These are phyloP conservation scores for Manis crassicaudata DNA, from an alignment of 2,797 vertebrate genomes.

Conservation along the genomic window DNA sequence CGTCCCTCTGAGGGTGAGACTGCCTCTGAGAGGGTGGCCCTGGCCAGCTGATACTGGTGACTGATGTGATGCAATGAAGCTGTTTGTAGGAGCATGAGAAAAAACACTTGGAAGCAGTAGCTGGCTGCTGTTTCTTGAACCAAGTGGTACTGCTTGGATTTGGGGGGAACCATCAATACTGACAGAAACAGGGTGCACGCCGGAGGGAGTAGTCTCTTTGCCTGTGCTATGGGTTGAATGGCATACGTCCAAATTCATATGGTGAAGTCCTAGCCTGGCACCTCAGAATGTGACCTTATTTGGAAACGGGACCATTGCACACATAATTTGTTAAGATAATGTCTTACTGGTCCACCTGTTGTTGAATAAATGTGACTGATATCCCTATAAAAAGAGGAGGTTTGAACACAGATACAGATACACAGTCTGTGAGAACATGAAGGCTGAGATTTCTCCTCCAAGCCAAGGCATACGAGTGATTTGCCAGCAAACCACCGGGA, in stretches of 20 bases:
- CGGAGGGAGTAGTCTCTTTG: not conserved
- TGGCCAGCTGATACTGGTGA: not conserved
- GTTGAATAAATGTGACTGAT: too few relatives aligned
- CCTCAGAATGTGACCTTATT: not conserved
- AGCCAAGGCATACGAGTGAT: not conserved
- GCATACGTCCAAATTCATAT: accelerated
- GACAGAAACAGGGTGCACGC: not conserved
- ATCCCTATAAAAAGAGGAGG: not conserved
- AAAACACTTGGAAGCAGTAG: not conserved
- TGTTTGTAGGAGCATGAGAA: not conserved
- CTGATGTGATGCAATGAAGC: not conserved
- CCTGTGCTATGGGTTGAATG: not conserved
- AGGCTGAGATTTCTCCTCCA: not conserved
- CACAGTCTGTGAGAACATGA: not conserved
- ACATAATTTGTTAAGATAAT: not conserved
- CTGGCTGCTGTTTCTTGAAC: not conserved
- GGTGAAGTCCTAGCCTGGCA: not conserved
- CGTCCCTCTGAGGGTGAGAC: not conserved
- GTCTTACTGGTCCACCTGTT: too few relatives aligned
- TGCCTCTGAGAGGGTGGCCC: not conserved
- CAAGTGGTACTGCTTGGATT: not conserved
- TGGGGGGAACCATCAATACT: not conserved
- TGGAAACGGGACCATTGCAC: not conserved
- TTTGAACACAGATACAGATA: not conserved
- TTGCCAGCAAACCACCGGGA: not conserved